These are phyloP conservation scores for Neosilurus hyrtlii DNA, from an alignment of 2,797 vertebrate genomes.

Conservation along the genomic window DNA sequence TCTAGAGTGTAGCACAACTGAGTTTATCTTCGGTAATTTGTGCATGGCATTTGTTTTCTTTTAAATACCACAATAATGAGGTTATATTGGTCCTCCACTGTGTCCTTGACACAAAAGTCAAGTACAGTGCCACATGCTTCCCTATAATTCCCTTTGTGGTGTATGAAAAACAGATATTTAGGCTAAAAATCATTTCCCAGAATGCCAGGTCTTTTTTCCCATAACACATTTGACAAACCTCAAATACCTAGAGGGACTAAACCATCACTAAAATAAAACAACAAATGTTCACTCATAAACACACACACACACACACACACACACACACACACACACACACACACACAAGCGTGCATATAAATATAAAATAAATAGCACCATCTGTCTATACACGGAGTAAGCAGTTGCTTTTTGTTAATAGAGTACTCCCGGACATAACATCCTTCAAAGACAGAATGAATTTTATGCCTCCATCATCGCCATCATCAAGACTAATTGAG, in stretches of 20 bases:
- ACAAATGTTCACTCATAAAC: neutral
- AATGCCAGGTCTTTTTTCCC: neutral
- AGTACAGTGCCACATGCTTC: neutral
- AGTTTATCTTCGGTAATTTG: neutral
- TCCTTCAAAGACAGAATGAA: neutral
- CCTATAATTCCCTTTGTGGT: neutral
- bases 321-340: too few species aligned
- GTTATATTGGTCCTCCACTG: neutral
- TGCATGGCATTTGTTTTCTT: neutral
- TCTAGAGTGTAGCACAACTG: too few species aligned
- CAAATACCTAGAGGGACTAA: neutral
- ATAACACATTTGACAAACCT: neutral
- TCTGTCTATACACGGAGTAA: slow-evolving; percentile 2
- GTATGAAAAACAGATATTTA: neutral
- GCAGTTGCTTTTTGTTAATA: neutral
- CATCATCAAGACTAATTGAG: slow-evolving; percentile 3
- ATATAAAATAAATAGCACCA: slow-evolving; percentile 8
- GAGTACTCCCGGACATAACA: neutral
- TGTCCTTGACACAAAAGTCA: neutral
- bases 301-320: neutral
- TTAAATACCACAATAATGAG: neutral
- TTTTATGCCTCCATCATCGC: neutral
- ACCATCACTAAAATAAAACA: slow-evolving; percentile 1
- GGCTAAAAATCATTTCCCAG: neutral
- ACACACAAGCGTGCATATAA: too few species aligned